Evolutionary conservation across 2,797 vertebrate species (phyloP).

Genomic region (Epinephelus malabaricus): DNA sequence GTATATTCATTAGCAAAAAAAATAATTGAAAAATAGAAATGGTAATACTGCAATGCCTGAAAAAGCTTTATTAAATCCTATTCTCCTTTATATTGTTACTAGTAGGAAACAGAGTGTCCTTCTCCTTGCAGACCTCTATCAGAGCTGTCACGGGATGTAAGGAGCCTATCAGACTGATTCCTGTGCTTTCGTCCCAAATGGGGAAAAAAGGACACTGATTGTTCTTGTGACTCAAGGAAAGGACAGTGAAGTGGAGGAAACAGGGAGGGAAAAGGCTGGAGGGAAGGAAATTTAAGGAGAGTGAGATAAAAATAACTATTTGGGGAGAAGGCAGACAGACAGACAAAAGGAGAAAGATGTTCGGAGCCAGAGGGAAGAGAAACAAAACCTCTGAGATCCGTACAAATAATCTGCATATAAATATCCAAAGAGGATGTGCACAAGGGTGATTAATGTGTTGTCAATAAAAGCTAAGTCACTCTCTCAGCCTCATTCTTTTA

Average conservation of each 20-base stretch:
- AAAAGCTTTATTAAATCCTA: not conserved
- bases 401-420: constrained; percentile 11
- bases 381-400: not conserved
- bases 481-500: not conserved
- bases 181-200: constrained; percentile 32
- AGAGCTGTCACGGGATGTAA: constrained; percentile 34
- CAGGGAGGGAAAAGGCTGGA: constrained; percentile 22
- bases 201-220: constrained; percentile 16
- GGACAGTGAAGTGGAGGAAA: constrained; percentile 19
- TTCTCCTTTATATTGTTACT: not conserved
- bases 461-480: constrained; percentile 30
- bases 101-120: not conserved
- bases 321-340: constrained; percentile 27
- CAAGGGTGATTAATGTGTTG: constrained; percentile 39
- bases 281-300: constrained; percentile 46
- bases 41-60: not conserved
- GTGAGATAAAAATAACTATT: constrained; percentile 57
- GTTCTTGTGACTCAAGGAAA: constrained; percentile 47
- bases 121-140: constrained; percentile 11
- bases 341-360: constrained; percentile 16
- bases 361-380: constrained; percentile 14
- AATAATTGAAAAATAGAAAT: not conserved
- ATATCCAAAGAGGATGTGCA: constrained; percentile 17
- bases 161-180: constrained; percentile 36
- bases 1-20: not conserved